Percentiles rank a stretch among this genome's conserved stretches.
phyloP scores from a whole-genome alignment of 1,140 invertebrate species.

The honey bee (Apis mellifera) region Amel_HAv3.1 CM009933.2:6160501-6161000 shows the following conservation, averaged over 20 bases:
- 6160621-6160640: slow-evolving; percentile 82
- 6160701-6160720: not conserved
- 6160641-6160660: not conserved
- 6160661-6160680: not conserved
- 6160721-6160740: not conserved
- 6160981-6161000: slow-evolving; percentile 87
- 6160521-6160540: not conserved
- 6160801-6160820: too few species aligned
- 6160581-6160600: slow-evolving; percentile 88
- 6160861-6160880: too few species aligned
- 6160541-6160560: not conserved
- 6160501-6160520: not conserved
- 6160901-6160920: too few species aligned
- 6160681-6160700: not conserved
- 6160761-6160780: not conserved
- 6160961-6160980: too few species aligned
- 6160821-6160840: too few species aligned
- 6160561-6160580: slow-evolving; percentile 84
- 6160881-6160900: too few species aligned
- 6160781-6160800: too few species aligned
- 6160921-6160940: too few species aligned
- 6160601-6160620: slow-evolving; percentile 85
- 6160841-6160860: too few species aligned
- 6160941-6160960: too few species aligned
- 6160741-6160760: not conserved